Conservation (phyloP, 2,113 vertebrate species). For the Xiphophorus hellerii region DNA sequence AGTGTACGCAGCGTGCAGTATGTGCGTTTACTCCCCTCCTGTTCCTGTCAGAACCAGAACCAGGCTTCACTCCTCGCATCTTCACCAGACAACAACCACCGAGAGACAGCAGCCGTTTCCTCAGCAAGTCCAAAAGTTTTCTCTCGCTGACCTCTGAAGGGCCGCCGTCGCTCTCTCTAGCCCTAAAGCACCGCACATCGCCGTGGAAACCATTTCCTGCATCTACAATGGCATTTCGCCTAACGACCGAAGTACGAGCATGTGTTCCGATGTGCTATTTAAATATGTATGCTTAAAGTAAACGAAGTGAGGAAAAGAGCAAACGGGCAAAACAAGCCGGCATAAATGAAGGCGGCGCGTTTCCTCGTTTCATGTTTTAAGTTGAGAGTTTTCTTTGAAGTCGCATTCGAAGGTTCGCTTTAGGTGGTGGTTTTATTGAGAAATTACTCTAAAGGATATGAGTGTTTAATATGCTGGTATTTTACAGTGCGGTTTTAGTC, state of each 20-base stretch:
- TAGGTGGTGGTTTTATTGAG: not conserved
- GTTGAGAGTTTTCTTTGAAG: not conserved
- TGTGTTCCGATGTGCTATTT: not conserved
- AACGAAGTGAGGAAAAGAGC: not conserved
- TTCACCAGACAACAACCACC: not conserved
- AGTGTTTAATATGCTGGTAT: not conserved
- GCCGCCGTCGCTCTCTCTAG: slow-evolving; percentile 23
- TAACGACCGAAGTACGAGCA: not conserved
- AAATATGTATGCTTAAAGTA: not conserved
- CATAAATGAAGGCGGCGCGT: not conserved
- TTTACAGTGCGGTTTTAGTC: not conserved
- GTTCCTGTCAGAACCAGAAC: not conserved
- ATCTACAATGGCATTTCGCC: slow-evolving; percentile 8
- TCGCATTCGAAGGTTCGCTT: not conserved
- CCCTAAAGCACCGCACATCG: slow-evolving; percentile 15
- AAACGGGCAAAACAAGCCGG: not conserved
- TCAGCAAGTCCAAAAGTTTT: slow-evolving; percentile 28
- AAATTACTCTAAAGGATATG: not conserved
- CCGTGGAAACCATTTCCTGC: slow-evolving; percentile 44
- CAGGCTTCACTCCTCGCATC: not conserved
- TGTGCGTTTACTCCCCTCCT: not conserved
- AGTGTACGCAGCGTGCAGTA: not conserved
- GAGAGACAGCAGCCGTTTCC: slow-evolving; percentile 21
- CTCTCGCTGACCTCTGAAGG: slow-evolving; percentile 21
- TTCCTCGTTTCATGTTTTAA: not conserved